Evolutionary conservation across 2,113 vertebrate genomes (phyloP).

Genomic region (Macquaria ambigua): DNA sequence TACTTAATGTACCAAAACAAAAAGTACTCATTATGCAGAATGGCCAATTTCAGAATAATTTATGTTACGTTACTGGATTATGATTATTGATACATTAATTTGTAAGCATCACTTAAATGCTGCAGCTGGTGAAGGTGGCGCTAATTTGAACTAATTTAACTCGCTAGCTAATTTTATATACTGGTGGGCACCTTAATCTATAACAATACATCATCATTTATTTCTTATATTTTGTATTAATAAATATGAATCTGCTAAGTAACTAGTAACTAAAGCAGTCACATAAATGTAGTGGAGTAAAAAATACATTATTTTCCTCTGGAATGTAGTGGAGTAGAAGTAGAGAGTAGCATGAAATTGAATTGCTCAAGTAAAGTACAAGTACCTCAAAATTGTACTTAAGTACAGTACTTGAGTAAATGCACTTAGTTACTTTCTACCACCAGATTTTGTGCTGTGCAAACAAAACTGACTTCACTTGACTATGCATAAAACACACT

Average conservation of each 20-base stretch:
- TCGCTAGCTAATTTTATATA: not conserved
- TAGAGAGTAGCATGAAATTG: not conserved
- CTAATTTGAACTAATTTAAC: not conserved
- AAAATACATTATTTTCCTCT: not conserved
- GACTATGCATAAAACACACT: not conserved
- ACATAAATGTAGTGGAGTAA: not conserved
- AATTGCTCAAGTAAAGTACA: not conserved
- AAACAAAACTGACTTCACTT: not conserved
- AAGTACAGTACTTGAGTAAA: not conserved
- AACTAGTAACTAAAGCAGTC: not conserved
- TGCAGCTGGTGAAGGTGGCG: not conserved
- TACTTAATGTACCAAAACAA: not conserved
- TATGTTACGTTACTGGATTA: not conserved
- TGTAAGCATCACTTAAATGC: not conserved
- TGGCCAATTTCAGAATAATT: not conserved
- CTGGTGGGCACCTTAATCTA: not conserved
- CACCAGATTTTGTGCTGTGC: not conserved
- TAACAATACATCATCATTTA: not conserved
- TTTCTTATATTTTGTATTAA: not conserved
- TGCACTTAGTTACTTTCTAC: not conserved
- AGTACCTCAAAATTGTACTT: not conserved
- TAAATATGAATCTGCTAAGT: not conserved
- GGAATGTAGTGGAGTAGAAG: not conserved
- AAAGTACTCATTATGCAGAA: not conserved
- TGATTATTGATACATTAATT: not conserved